phyloP scores from a whole-genome alignment of 2,888 invertebrate species.

The Hydropsyche betteni region DNA sequence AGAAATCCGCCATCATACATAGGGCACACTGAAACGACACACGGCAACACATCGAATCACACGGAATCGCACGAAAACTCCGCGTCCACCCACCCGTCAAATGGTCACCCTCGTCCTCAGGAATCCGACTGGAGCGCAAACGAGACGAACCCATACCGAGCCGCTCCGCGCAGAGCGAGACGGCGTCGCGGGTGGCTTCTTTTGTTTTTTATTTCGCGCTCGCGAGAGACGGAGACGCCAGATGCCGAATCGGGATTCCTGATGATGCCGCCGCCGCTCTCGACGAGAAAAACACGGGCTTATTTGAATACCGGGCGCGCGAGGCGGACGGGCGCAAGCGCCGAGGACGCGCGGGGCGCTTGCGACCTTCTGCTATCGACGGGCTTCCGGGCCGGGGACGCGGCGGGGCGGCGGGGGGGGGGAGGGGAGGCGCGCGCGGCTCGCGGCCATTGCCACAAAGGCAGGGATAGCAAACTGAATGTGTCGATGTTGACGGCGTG shows the following conservation, averaged over 20 bases:
- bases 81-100: background rate
- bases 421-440: slow-evolving; percentile 32
- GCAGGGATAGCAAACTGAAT: slow-evolving; percentile 30
- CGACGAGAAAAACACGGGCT: slow-evolving; percentile 49
- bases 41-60: too few relatives aligned
- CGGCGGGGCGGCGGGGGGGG: background rate
- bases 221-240: slow-evolving; percentile 43
- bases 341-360: slow-evolving; percentile 40
- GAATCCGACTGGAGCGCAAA: slow-evolving; percentile 51
- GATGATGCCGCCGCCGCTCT: slow-evolving; percentile 43
- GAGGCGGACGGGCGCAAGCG: slow-evolving; percentile 42
- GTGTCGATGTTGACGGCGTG: background rate
- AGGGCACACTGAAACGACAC: too few relatives aligned
- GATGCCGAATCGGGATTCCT: slow-evolving; percentile 51
- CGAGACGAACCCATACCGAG: slow-evolving; percentile 34
- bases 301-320: slow-evolving; percentile 49
- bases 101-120: slow-evolving; percentile 40
- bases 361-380: slow-evolving; percentile 40
- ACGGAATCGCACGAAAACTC: too few relatives aligned
- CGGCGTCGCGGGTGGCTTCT: slow-evolving; percentile 17
- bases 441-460: slow-evolving; percentile 48
- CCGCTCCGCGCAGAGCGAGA: slow-evolving; percentile 50
- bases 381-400: slow-evolving; percentile 18
- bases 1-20: too few relatives aligned
- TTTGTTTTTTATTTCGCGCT: slow-evolving; percentile 48